phyloP scores from a whole-genome alignment of 2,113 vertebrate species.

The Cepphus grylle region DNA sequence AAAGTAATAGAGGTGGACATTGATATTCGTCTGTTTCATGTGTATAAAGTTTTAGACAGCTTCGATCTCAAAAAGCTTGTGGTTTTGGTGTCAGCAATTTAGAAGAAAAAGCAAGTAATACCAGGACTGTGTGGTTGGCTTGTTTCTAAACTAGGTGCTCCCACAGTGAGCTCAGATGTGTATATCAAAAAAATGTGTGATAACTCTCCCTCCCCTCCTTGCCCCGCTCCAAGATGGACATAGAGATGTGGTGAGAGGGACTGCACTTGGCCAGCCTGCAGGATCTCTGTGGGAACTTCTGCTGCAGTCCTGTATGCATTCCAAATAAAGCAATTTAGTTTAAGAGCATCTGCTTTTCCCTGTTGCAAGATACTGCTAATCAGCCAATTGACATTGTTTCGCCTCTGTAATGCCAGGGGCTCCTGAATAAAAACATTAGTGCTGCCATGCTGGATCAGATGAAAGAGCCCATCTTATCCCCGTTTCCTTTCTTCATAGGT shows the following conservation, averaged over 20 bases:
- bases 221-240: background rate
- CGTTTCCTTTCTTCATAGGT: background rate
- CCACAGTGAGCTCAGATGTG: background rate
- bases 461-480: background rate
- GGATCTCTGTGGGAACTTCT: conserved; percentile 48
- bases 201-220: background rate
- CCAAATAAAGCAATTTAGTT: conserved; percentile 55
- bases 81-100: background rate
- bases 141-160: background rate
- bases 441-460: conserved; percentile 15
- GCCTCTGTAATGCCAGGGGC: background rate
- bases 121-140: background rate
- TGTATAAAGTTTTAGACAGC: background rate
- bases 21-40: background rate
- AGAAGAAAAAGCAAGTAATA: background rate
- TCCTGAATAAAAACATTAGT: conserved; percentile 48
- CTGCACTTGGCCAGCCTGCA: background rate
- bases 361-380: conserved; percentile 35
- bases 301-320: conserved; percentile 19
- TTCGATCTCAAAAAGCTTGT: background rate
- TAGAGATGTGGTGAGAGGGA: background rate
- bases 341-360: conserved; percentile 55
- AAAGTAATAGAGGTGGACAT: background rate
- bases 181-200: background rate
- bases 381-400: conserved; percentile 39